A percentile compares a stretch with the other conserved stretches of the same genome.
phyloP scores from a whole-genome alignment of 2,888 invertebrate species.

The Eupithecia abbreviata region DNA sequence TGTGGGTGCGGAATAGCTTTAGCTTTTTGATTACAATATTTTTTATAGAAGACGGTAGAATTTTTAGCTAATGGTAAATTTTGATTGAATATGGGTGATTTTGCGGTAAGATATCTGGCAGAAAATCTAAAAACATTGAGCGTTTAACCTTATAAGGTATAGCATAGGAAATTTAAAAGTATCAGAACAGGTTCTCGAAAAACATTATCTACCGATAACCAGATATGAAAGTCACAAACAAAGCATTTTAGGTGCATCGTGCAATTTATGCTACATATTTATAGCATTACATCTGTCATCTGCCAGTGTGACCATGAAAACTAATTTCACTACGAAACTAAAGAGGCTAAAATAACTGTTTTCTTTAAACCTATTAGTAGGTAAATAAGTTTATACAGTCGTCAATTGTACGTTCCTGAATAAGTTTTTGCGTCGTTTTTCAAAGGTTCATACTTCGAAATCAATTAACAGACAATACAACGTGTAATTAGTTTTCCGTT shows the following conservation, averaged over 20 bases:
- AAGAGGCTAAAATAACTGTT: background rate
- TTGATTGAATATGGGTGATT: background rate
- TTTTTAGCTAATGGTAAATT: background rate
- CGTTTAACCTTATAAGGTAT: background rate
- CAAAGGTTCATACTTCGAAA: background rate
- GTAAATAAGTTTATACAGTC: background rate
- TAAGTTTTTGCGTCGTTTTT: background rate
- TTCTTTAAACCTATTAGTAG: background rate
- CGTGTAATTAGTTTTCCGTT: slow-evolving; percentile 34
- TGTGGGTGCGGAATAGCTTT: background rate
- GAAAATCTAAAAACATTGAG: background rate
- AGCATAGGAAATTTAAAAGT: background rate
- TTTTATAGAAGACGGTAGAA: background rate
- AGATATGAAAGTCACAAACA: background rate
- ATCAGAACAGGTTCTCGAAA: background rate
- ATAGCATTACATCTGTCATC: background rate
- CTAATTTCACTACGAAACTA: background rate
- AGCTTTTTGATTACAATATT: background rate
- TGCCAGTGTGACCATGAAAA: slow-evolving; percentile 25
- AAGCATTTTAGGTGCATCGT: slow-evolving; percentile 12
- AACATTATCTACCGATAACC: background rate
- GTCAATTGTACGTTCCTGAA: background rate
- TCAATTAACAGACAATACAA: slow-evolving; percentile 3
- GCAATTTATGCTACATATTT: background rate
- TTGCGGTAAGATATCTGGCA: background rate